phyloP scores from a whole-genome alignment of 1,140 invertebrate genomes.

The Brachionus koreanus region DNA sequence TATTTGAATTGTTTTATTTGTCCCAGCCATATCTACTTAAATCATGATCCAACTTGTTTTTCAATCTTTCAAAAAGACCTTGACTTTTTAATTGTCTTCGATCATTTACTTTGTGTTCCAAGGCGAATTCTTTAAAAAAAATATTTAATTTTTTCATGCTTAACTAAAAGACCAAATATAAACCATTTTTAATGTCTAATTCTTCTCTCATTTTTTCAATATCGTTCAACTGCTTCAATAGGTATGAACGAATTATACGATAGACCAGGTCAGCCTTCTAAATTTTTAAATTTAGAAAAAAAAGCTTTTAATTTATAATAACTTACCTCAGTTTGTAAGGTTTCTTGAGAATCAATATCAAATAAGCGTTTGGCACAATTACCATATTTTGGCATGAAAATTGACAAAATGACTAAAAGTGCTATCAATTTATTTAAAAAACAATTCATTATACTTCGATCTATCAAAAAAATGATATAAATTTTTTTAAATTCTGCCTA shows the following conservation, averaged over 20 bases:
- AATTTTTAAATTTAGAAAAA: not conserved
- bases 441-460: not conserved
- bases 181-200: not conserved
- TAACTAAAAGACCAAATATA: not conserved
- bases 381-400: not conserved
- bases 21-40: constrained; percentile 28
- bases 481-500: not conserved
- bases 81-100: constrained; percentile 29
- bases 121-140: not conserved
- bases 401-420: not conserved
- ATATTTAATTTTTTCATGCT: not conserved
- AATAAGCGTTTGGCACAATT: not conserved
- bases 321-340: not conserved
- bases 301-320: not conserved
- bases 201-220: not conserved
- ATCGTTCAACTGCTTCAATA: constrained; percentile 1
- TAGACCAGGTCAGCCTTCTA: not conserved
- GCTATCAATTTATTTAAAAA: not conserved
- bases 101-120: not conserved
- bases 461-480: not conserved
- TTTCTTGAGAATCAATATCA: not conserved
- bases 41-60: constrained; percentile 29
- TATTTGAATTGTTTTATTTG: not conserved
- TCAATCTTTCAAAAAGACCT: constrained; percentile 13
- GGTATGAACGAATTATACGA: not conserved